Conservation (phyloP, 2,888 invertebrate genomes). For the Lithosia quadra region DNA sequence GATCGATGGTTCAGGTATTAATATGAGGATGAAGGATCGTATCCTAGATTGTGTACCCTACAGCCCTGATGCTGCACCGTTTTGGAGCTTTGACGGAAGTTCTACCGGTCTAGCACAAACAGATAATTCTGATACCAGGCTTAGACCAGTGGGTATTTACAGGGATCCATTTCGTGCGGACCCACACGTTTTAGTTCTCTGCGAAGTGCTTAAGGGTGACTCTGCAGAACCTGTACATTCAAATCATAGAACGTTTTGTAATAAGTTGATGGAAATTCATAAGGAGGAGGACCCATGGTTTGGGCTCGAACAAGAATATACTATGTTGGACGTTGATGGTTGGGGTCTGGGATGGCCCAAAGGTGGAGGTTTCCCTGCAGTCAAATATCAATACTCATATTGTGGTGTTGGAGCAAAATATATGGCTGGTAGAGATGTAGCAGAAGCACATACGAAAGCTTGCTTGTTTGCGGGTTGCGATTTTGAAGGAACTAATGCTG, state of each 20-base stretch:
- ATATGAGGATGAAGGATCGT: constrained; percentile 90
- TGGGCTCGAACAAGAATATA: constrained; percentile 97
- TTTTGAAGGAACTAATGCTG: constrained; percentile 97
- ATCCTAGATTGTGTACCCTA: constrained; percentile 89
- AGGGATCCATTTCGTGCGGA: constrained; percentile 96
- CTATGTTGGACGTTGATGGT: constrained; percentile 94
- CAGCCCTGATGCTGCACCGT: constrained; percentile 86
- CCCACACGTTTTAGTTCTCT: constrained; percentile 94
- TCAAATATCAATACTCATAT: constrained; percentile 95
- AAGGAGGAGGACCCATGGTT: constrained; percentile 93
- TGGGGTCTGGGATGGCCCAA: constrained; percentile 97
- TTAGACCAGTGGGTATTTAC: constrained; percentile 95
- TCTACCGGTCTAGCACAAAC: constrained; percentile 94
- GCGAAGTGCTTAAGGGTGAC: constrained; percentile 92
- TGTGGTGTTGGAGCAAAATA: constrained; percentile 98
- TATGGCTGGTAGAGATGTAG: constrained; percentile 96
- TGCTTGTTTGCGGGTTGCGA: constrained; percentile 97
- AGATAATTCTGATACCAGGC: constrained; percentile 95
- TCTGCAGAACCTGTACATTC: constrained; percentile 90
- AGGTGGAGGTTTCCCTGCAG: constrained; percentile 94
- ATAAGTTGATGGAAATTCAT: constrained; percentile 90
- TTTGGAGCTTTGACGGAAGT: constrained; percentile 97
- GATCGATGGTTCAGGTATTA: constrained; percentile 93
- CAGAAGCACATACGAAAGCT: constrained; percentile 93
- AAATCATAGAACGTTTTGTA: constrained; percentile 91